phyloP scores from a whole-genome alignment of 2,888 invertebrate genomes.

The Dryomyza anilis region DNA sequence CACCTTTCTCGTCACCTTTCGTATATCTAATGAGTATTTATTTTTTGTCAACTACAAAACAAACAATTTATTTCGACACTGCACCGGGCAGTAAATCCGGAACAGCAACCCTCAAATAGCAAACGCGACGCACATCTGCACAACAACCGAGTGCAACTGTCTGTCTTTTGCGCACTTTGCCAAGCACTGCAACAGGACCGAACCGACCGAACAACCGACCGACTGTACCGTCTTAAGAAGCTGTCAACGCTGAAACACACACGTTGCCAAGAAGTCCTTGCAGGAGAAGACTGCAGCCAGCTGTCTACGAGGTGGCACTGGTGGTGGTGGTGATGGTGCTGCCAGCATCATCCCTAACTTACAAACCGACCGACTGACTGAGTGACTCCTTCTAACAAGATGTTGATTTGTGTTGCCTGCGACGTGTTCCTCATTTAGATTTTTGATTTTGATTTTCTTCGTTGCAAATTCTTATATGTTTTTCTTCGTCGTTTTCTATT shows the following conservation, averaged over 20 bases:
- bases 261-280: not conserved
- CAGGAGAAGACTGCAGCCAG: not conserved
- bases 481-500: too few species aligned
- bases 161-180: conserved; percentile 4
- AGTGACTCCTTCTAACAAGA: conserved; percentile 15
- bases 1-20: not conserved
- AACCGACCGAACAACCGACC: not conserved
- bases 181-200: too few species aligned
- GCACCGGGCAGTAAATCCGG: conserved; percentile 4
- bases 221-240: not conserved
- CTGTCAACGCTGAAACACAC: not conserved
- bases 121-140: not conserved
- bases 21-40: not conserved
- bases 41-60: not conserved
- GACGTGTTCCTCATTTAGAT: conserved; percentile 10
- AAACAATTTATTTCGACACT: not conserved
- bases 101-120: conserved; percentile 6
- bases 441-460: conserved; percentile 9
- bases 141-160: not conserved
- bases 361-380: too few species aligned
- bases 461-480: not conserved
- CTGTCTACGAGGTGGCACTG: conserved; percentile 5
- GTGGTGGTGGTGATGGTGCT: not conserved
- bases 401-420: conserved; percentile 7
- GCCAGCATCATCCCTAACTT: not conserved